Base-by-base conservation (phyloP, 2,113 vertebrate genomes). In the Limnothrissa miodon region DNA sequence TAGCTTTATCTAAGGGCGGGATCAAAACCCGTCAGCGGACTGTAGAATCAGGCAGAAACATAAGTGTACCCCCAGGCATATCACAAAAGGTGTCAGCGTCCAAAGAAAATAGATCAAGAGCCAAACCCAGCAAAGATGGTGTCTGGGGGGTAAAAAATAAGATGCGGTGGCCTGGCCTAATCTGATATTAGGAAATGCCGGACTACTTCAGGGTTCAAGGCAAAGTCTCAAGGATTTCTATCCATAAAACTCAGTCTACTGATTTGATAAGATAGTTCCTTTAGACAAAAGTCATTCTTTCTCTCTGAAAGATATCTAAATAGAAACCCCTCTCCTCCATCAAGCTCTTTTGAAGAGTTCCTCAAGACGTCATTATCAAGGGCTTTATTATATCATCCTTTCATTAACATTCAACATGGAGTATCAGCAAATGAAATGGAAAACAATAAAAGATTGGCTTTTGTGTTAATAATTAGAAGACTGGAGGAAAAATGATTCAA, bases 121-220 rank as follows among this genome's bases (percentile, higher is more conserved):
- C 39, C 11, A 80, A 82, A 39, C 81, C 56, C 6, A 13, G 39
- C 29, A 42, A 48, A 85, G 84, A 85, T 85, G 36, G 46, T 82
- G 82, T 82, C 84, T 4, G 59, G 62, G 59, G n/a, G 48, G 19
- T 53, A 21, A 66, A 17, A 33, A 33, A 66, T 81, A 45, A 78
- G 78, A 84, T 79, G 45, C 81, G 78, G 51, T 85, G 84, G 74
- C 66, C 53, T 56, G 44, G 44, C 39, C 39, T 78, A 78, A 85
- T 85, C 80, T 45, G 83, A 81, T 85, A 85, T 81, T 85, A 45
- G 84, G 79, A 85, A 25, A 59, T 48, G 78, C 84, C 78, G 62
- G 80, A 78, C 81, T 53, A 39, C 44, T 81, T n/a, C 45, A 39
- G 62, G 25, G 80, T 82, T 81, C 80, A 78, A n/a, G 9, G 80